Conservation (phyloP, 2,113 vertebrate genomes). For the Labeo rohita region DNA sequence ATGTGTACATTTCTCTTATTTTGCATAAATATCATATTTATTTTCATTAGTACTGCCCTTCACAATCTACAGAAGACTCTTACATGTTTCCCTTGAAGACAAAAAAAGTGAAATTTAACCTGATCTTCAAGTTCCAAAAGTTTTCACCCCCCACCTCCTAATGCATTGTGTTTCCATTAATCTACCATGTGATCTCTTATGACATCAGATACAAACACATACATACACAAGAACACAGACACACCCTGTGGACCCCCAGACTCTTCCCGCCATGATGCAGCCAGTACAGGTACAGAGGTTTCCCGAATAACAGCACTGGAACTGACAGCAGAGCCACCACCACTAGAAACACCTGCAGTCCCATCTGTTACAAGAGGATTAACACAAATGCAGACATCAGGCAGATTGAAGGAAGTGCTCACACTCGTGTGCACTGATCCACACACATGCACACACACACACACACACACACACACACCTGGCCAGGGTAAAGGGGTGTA, state of each 20-base stretch:
- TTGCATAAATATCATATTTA: too few relatives aligned
- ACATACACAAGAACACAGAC: slow-evolving; percentile 45
- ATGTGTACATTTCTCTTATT: too few relatives aligned
- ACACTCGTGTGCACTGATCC: neutral
- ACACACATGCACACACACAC: neutral
- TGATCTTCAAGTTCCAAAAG: too few relatives aligned
- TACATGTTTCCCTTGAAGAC: too few relatives aligned
- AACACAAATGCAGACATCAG: slow-evolving; percentile 30
- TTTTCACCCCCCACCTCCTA: too few relatives aligned
- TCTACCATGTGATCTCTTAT: neutral
- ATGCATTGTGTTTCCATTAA: neutral
- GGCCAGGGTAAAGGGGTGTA: slow-evolving; percentile 80
- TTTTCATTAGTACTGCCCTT: too few relatives aligned
- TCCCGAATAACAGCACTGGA: slow-evolving; percentile 91
- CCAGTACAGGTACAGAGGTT: slow-evolving; percentile 92
- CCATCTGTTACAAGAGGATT: slow-evolving; percentile 69
- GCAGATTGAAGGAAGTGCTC: slow-evolving; percentile 15
- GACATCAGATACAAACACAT: slow-evolving; percentile 33
- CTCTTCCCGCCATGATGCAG: slow-evolving; percentile 84
- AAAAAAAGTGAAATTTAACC: too few relatives aligned
- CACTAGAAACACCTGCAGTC: slow-evolving; percentile 86
- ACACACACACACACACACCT: slow-evolving; percentile 75
- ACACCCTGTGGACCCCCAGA: slow-evolving; percentile 85
- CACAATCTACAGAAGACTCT: too few relatives aligned
- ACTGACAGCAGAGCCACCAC: slow-evolving; percentile 83